These are phyloP conservation scores for Torymus auratus DNA, from an alignment of 2,888 invertebrate genomes.

Conservation along the genomic window DNA sequence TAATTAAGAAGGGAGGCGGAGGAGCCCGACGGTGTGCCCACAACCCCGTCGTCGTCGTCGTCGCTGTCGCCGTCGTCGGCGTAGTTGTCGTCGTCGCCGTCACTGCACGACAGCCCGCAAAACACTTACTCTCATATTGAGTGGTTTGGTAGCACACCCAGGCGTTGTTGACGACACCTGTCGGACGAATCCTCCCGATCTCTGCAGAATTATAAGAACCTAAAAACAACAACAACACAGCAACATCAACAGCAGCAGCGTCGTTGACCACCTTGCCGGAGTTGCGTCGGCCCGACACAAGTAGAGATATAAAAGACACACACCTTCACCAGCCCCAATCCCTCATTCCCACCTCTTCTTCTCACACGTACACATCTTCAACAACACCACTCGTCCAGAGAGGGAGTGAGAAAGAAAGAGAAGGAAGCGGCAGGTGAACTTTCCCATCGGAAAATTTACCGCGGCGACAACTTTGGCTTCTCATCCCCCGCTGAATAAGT, in stretches of 20 bases:
- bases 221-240: conserved; percentile 58
- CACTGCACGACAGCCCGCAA: conserved; percentile 69
- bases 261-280: conserved; percentile 72
- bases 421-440: conserved; percentile 13
- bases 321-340: neutral
- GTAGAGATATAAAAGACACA: neutral
- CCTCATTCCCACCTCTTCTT: conserved; percentile 2
- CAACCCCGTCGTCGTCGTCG: conserved; percentile 52
- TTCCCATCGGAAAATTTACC: neutral
- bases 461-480: neutral
- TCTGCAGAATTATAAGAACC: conserved; percentile 60
- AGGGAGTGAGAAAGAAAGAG: conserved; percentile 16
- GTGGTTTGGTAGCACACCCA: conserved; percentile 70
- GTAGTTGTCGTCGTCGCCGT: conserved; percentile 42
- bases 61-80: conserved; percentile 67
- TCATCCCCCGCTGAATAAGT: conserved; percentile 28
- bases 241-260: conserved; percentile 58
- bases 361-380: neutral
- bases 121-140: conserved; percentile 76
- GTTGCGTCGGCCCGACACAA: conserved; percentile 73
- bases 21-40: conserved; percentile 67
- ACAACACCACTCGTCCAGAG: neutral
- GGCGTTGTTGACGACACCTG: conserved; percentile 72
- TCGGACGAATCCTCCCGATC: conserved; percentile 71
- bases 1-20: conserved; percentile 73